A percentile compares a stretch with the other conserved stretches of the same genome.
Evolutionary conservation across 2,888 invertebrate genomes (phyloP).

Genomic region (Brenthis hecate): DNA sequence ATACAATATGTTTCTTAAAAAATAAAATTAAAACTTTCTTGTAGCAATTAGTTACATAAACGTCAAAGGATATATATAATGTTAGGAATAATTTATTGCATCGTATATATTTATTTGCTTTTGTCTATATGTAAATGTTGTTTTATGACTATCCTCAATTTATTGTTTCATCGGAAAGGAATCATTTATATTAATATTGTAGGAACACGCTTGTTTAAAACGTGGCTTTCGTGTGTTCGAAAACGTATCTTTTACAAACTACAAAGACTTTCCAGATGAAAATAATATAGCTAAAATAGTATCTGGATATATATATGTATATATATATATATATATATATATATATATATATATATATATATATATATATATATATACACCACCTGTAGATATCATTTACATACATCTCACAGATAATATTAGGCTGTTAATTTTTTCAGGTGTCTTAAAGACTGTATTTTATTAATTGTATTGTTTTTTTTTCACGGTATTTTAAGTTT

Average conservation of each 20-base stretch:
- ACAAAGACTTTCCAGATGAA: constrained; percentile 37
- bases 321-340: too few species aligned
- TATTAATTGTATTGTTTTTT: too few species aligned
- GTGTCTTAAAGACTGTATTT: too few species aligned
- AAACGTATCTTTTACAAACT: constrained; percentile 34
- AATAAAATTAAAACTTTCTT: constrained; percentile 27
- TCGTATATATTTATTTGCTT: constrained; percentile 22
- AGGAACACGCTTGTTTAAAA: constrained; percentile 35
- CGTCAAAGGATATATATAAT: constrained; percentile 2
- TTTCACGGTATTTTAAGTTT: too few species aligned
- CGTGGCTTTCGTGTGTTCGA: constrained; percentile 23
- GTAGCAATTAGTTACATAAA: constrained; percentile 16
- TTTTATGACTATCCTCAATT: constrained; percentile 15
- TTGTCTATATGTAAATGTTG: constrained; percentile 27
- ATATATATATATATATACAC: too few species aligned
- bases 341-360: too few species aligned
- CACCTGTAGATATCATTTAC: constrained; percentile 67
- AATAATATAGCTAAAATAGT: too few species aligned
- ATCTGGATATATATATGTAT: too few species aligned
- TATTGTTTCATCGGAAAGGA: constrained; percentile 27
- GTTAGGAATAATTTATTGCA: constrained; percentile 7
- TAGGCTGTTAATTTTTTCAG: too few species aligned
- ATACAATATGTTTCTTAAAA: constrained; percentile 1
- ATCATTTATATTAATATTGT: constrained; percentile 29
- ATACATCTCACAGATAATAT: constrained; percentile 40